These are phyloP conservation scores for Ips nitidus DNA, from an alignment of 1,140 invertebrate species.

Conservation along the genomic window DNA sequence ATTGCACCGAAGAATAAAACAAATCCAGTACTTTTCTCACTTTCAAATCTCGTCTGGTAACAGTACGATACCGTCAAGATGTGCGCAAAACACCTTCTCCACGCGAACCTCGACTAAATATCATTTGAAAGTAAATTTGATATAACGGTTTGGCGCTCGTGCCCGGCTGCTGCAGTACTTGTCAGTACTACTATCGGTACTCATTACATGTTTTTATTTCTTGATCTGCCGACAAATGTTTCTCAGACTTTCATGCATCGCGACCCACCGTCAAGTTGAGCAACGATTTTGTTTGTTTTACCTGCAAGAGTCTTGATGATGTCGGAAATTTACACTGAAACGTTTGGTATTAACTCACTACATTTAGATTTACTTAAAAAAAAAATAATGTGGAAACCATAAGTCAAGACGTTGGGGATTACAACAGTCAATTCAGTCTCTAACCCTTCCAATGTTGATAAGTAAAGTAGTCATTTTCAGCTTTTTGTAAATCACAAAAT, in stretches of 20 bases:
- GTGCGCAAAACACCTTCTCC: neutral
- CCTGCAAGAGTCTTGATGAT: neutral
- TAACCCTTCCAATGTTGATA: no score
- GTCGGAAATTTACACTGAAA: neutral
- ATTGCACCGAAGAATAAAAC: no score
- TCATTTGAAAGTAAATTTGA: constrained; percentile 5
- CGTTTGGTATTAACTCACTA: neutral
- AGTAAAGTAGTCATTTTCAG: no score
- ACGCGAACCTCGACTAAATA: neutral
- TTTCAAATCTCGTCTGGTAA: neutral
- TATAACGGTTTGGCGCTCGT: neutral
- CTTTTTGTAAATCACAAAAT: no score
- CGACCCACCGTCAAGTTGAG: neutral
- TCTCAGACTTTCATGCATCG: constrained; percentile 5
- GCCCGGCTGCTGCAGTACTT: neutral
- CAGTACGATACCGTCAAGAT: no score
- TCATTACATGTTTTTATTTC: constrained; percentile 4
- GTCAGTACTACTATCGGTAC: neutral
- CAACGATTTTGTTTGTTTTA: neutral
- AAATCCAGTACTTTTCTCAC: constrained; percentile 1
- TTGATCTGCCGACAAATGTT: constrained; percentile 1
- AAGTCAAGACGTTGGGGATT: no score
- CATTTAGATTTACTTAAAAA: no score
- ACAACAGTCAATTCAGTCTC: no score
- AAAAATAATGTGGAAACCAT: no score